A percentile compares a stretch with the other conserved stretches of the same genome.
Evolutionary conservation across 2,113 vertebrate genomes (phyloP).

Genomic region (Sebastes fasciatus): DNA sequence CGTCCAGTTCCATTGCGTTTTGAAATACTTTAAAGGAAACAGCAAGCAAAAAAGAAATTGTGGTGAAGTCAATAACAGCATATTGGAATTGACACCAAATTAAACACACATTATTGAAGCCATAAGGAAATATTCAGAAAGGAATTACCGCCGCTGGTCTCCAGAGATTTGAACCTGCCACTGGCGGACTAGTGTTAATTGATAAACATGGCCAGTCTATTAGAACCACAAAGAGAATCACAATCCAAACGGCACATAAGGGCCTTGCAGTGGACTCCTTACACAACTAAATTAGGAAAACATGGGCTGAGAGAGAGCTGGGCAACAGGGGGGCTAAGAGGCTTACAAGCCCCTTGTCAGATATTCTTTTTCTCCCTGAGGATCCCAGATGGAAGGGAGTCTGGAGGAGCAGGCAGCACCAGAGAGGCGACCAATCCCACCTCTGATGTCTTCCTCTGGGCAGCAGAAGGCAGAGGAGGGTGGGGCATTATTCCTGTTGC

Average conservation of each 20-base stretch:
- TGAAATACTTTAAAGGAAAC: not conserved
- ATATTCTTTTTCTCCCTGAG: conserved; percentile 96
- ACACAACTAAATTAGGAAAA: conserved; percentile 99
- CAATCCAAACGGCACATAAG: conserved; percentile 95
- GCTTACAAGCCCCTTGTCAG: conserved; percentile 97
- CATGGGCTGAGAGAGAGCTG: conserved; percentile 94
- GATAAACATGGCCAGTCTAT: conserved; percentile 95
- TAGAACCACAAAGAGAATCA: conserved; percentile 93
- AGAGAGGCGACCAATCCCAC: conserved; percentile 87
- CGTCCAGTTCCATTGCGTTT: not conserved
- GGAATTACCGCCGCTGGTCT: conserved; percentile 66
- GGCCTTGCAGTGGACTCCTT: conserved; percentile 90
- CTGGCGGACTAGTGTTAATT: conserved; percentile 90
- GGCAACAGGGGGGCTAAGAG: conserved; percentile 95
- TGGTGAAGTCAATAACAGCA: not conserved
- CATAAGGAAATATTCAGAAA: conserved; percentile 65
- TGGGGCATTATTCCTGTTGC: conserved; percentile 86
- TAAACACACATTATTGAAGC: conserved; percentile 58
- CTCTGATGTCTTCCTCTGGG: conserved; percentile 96
- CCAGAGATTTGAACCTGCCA: conserved; percentile 86
- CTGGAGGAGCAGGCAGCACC: conserved; percentile 89
- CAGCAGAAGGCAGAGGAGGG: conserved; percentile 95
- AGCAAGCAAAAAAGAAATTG: not conserved
- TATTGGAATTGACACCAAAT: conserved; percentile 26
- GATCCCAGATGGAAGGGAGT: conserved; percentile 95